Base-by-base conservation (phyloP, 2,797 vertebrate species). In the Falco biarmicus region DNA sequence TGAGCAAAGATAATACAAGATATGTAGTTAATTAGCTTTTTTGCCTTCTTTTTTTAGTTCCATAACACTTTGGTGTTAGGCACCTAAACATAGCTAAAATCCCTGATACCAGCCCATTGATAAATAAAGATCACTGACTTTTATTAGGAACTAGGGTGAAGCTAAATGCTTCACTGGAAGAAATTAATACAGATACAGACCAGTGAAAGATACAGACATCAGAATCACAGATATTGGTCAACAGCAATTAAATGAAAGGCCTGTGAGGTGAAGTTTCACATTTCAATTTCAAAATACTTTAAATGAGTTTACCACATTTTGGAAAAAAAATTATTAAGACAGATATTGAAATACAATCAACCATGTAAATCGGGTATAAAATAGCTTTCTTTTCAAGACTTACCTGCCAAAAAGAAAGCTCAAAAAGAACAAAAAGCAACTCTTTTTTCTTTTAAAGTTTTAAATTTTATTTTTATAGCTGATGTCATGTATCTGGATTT, bases 61-160 rank as follows among this genome's bases (percentile, higher is more conserved):
- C 6, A 8, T 25, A 41, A 19, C 4, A 28, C 3, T 43, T 69
- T 2, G 74, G 3, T 71, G 3, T 47, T 86, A 37, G 9, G 3
- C 19, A 73, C 6, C 3, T 48, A 60, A 54, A 10, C 11, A 26
- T 74, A 1, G 5, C 18, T 59, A 48, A 74, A 71, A 71, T 50
- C 10, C 4, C 10, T 85, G 45, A 11, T n/a, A 61, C 0, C 6
- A 56, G 4, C 3, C 15, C 5, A 24, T 3, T 51, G 13, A 34
- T 26, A 74, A 74, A 37, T 32, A 54, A 75, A 48, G 4, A 37
- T 25, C 10, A 60, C 9, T 11, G 8, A 31, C 6, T 22, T 68
- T 47, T 15, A 37, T 47, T 39, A 60, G 5, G 8, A 89, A 8
- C 8, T 19, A 31, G 5, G 10, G 6, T 60, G 14, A 54, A 29